phyloP scores from a whole-genome alignment of 2,888 invertebrate genomes.

The Drosophila atripex region DNA sequence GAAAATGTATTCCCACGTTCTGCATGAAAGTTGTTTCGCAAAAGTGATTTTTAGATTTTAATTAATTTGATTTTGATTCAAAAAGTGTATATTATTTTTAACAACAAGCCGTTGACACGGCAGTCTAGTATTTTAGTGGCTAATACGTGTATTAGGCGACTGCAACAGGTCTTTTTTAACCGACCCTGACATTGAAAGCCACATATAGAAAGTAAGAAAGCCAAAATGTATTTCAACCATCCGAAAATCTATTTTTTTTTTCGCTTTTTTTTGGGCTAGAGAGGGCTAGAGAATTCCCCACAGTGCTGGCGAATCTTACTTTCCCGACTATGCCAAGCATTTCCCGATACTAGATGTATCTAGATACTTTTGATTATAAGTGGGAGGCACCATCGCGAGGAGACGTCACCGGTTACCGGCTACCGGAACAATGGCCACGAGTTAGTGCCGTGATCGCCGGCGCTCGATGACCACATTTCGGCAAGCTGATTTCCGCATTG shows the following conservation, averaged over 20 bases:
- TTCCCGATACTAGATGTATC: slow-evolving; percentile 9
- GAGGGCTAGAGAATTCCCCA: slow-evolving; percentile 23
- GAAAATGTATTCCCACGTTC: slow-evolving; percentile 8
- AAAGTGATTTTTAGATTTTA: slow-evolving; percentile 28
- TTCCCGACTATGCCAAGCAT: slow-evolving; percentile 39
- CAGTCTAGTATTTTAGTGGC: slow-evolving; percentile 18
- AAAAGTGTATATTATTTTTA: slow-evolving; percentile 14
- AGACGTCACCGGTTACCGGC: slow-evolving; percentile 58
- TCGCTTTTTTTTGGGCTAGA: neutral
- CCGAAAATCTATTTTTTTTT: slow-evolving; percentile 1
- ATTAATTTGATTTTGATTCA: slow-evolving; percentile 26
- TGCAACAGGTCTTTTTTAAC: slow-evolving; percentile 23
- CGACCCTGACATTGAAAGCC: slow-evolving; percentile 61
- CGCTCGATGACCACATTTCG: slow-evolving; percentile 25
- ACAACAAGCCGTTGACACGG: slow-evolving; percentile 49
- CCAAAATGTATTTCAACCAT: slow-evolving; percentile 25
- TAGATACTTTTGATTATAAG: slow-evolving; percentile 16
- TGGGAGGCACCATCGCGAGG: neutral
- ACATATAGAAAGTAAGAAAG: slow-evolving; percentile 32
- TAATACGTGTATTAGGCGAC: neutral
- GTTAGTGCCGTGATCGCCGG: slow-evolving; percentile 54
- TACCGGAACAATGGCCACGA: slow-evolving; percentile 62
- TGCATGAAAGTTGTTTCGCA: slow-evolving; percentile 2
- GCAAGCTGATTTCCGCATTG: slow-evolving; percentile 28
- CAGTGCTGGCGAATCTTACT: slow-evolving; percentile 45